Evolutionary conservation across 2,888 invertebrate species (phyloP), one percentile per base, ranked within the genome.

Genomic region (Nomada lathburiana): DNA sequence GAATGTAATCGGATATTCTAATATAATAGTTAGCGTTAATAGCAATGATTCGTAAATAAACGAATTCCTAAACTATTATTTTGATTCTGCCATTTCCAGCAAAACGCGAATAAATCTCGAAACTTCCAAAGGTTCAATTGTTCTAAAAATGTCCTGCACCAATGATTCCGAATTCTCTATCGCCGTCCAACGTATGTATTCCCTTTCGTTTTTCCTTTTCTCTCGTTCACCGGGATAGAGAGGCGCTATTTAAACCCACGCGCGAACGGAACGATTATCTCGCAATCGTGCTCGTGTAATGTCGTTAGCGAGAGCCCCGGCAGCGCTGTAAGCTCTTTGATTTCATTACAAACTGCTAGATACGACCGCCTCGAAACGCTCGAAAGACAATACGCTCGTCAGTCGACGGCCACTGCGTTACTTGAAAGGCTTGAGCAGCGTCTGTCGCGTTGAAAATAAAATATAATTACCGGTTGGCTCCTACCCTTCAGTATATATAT

Each of bases 291-390:
- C 29, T 57, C 20, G 47, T 60, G 64, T 80, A 80, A 80, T 67
- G 29, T 80, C 59, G 53, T 80, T 80, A 80, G 60, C 65, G 50
- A 71, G 26, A 57, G 60, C 55, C 52, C 57, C 62, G 62, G 44
- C 23, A 26, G 26, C 52, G 60, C 29, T 36, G 18, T 76, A 76
- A 80, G 59, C 70, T 60, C 70, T 80, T 55, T 76, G 80, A 76
- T 80, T 80, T 80, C 76, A 80, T 80, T 80, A 80, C 62, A 71
- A 76, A 50, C 70, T 65, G 60, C 65, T 76, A 36, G 62, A 67
- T 76, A 65, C 77, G 70, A 23, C 26, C 23, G 18, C 42, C 23
- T 64, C 57, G 18, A 50, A 55, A 60, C 63, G 67, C 23, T 64
- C 29, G 29, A 50, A 67, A 47, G 60, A 53, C 72, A 76, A 64